Evolutionary conservation across 2,888 invertebrate genomes (phyloP).

Genomic region (Xanthorhoe designata): DNA sequence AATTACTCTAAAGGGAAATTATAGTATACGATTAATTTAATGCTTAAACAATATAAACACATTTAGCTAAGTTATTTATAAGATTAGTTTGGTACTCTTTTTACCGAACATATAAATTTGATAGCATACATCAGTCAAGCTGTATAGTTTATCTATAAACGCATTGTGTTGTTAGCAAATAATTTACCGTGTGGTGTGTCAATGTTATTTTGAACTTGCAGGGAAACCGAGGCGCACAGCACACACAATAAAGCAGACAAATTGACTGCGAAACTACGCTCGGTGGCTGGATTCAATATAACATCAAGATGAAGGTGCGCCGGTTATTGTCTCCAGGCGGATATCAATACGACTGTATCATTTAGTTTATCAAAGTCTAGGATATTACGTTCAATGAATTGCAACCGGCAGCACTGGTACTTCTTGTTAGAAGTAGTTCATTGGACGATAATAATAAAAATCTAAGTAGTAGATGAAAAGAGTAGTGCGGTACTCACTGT

Average conservation of each 20-base stretch:
- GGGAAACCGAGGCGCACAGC: conserved; percentile 59
- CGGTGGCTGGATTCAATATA: conserved; percentile 69
- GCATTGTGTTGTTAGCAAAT: conserved; percentile 43
- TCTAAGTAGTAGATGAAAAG: background rate
- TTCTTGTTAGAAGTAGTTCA: background rate
- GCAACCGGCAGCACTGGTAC: background rate
- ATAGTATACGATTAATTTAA: no score
- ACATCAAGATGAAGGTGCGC: conserved; percentile 64
- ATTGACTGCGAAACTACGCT: conserved; percentile 74
- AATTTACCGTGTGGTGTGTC: conserved; percentile 48
- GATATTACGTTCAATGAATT: conserved; percentile 4
- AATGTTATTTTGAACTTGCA: conserved; percentile 53
- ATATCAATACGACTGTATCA: conserved; percentile 57
- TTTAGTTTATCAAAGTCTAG: conserved; percentile 46
- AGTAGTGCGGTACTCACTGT: no score
- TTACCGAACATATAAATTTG: conserved; percentile 5
- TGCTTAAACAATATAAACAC: no score
- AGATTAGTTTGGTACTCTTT: conserved; percentile 1
- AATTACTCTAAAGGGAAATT: background rate
- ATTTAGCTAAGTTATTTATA: no score
- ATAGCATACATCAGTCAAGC: background rate
- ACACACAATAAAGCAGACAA: conserved; percentile 78
- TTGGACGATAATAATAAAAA: background rate
- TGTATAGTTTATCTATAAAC: conserved; percentile 19
- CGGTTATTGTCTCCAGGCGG: conserved; percentile 72